phyloP scores from a whole-genome alignment of 2,888 invertebrate genomes.

The Geotrupes spiniger region DNA sequence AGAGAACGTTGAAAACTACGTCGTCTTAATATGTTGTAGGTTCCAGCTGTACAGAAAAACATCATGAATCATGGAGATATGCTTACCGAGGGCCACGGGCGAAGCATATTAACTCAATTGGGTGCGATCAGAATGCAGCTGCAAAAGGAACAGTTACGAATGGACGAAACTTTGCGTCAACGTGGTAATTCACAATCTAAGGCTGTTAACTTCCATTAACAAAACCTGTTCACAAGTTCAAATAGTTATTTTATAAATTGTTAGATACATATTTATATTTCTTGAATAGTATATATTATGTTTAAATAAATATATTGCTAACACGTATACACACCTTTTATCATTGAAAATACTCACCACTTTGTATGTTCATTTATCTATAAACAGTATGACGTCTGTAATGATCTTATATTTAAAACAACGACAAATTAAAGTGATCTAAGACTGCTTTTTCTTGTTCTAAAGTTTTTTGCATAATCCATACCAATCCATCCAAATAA shows the following conservation, averaged over 20 bases:
- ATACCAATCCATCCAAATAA: too few species aligned
- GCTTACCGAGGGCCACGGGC: conserved; percentile 49
- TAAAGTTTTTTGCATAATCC: too few species aligned
- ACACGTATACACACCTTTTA: conserved; percentile 5
- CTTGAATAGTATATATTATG: conserved; percentile 20
- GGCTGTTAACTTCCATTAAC: conserved; percentile 46
- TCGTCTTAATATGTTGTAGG: not conserved
- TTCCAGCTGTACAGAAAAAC: conserved; percentile 46
- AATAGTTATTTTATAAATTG: conserved; percentile 29
- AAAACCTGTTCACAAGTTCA: conserved; percentile 29
- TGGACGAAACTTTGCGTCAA: conserved; percentile 53
- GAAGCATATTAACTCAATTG: conserved; percentile 63
- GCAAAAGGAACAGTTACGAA: conserved; percentile 62
- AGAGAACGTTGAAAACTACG: too few species aligned
- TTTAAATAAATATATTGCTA: conserved; percentile 20
- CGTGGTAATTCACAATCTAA: conserved; percentile 47
- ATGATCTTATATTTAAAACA: too few species aligned
- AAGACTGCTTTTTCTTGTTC: too few species aligned
- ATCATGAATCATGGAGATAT: conserved; percentile 51
- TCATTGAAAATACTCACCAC: too few species aligned
- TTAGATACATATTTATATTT: conserved; percentile 26
- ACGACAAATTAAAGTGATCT: too few species aligned
- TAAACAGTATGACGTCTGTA: too few species aligned
- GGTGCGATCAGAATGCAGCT: conserved; percentile 67
- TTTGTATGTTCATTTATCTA: too few species aligned